Base-by-base conservation (phyloP, 2,113 vertebrate species). In the Uropsilus gracilis region DNA sequence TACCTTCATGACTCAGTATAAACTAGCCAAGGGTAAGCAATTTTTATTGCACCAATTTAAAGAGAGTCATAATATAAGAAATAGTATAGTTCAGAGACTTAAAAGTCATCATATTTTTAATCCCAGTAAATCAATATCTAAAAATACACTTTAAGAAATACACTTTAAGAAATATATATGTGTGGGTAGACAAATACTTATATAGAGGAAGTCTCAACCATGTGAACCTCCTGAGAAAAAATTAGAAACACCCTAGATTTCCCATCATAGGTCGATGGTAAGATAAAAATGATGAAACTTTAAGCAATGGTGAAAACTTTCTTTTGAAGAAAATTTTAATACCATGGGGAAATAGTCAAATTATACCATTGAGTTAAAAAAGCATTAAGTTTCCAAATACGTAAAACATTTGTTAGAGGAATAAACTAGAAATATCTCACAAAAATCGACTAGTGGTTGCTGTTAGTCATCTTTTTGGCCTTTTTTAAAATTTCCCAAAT, bases 301-400 rank as follows among this genome's bases (percentile, higher is more conserved):
- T 53, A 66, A 80, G 42, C 30, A 78, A 64, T 2, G 8, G n/a
- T 32, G 16, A 83, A 78, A 86, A 66, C 0, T 42, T n/a, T 2
- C 18, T 83, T 76, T 39, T 44, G 17, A 91, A 90, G 80, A 78
- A n/a, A n/a, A 73, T 73, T 64, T 73, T 68, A 86, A 81, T 30
- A 22, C 39, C 42, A 42, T 17, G 17, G 48, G 12, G 39, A 89
- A 85, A 59, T 53, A n/a, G 10, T 32, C 48, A 37, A 37, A 14
- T 22, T 68, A 61, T 34, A 83, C 12, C 48, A 44, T 37, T 81
- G 69, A 86, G n/a, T 86, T 34, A 44, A 75, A 89, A 55, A 90
- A 39, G 39, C 9, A 44, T 42, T 75, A 90, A 12, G 18, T 39
- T 42, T 9, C 66, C 75, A 86, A 66, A 81, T 73, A 81, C 2